phyloP scores from a whole-genome alignment of 2,113 vertebrate species.

The Phaetusa simplex region DNA sequence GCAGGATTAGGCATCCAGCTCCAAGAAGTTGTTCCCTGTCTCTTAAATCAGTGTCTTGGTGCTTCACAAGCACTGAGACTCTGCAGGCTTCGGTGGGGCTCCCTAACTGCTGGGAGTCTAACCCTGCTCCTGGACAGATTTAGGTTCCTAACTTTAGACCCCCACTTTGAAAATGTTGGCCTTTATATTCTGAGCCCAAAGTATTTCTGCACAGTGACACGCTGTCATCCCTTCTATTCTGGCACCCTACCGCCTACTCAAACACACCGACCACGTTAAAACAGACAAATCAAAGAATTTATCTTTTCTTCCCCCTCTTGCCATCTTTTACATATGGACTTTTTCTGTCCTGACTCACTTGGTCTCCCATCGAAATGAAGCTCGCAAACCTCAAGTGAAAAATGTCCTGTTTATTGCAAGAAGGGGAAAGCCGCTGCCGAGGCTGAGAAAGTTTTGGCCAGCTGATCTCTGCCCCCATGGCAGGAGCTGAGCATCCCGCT shows the following conservation, averaged over 20 bases:
- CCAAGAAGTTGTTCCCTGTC: background rate
- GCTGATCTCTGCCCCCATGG: background rate
- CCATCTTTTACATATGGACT: background rate
- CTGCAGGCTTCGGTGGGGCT: background rate
- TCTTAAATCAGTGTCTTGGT: background rate
- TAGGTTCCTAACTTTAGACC: conserved; percentile 6
- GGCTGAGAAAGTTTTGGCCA: background rate
- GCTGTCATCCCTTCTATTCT: conserved; percentile 16
- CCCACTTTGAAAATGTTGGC: background rate
- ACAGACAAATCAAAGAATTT: background rate
- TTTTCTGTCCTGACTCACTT: background rate
- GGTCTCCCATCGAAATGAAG: background rate
- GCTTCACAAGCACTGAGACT: background rate
- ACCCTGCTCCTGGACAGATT: background rate
- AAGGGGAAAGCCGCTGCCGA: fast-evolving
- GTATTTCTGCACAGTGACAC: background rate
- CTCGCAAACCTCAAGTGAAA: background rate
- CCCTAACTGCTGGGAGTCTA: background rate
- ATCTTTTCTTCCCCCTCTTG: background rate
- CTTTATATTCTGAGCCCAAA: background rate
- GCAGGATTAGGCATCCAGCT: background rate
- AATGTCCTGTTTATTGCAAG: background rate
- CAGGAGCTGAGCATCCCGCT: background rate
- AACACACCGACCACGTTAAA: background rate
- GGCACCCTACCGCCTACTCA: background rate